Percentiles rank a stretch among this genome's conserved stretches.
These are phyloP conservation scores for Meganola albula DNA, from an alignment of 2,888 invertebrate species.

Conservation along the genomic window DNA sequence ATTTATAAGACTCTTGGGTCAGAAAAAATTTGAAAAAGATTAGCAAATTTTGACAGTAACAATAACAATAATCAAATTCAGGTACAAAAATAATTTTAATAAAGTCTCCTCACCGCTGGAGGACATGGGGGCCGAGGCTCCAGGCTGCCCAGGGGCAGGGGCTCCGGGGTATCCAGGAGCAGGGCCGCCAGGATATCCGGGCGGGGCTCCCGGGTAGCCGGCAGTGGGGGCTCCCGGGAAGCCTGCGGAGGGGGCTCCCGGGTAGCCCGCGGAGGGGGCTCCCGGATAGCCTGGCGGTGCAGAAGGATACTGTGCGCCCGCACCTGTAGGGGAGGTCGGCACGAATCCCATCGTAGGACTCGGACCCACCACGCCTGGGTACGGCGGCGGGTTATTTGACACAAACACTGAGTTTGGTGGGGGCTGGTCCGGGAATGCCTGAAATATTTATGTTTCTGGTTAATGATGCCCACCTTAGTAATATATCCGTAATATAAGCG, in stretches of 20 bases:
- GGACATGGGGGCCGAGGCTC: slow-evolving; percentile 44
- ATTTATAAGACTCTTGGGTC: slow-evolving; percentile 1
- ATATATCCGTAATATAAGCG: slow-evolving; percentile 89
- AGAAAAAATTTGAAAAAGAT: too few species aligned
- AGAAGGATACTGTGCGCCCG: slow-evolving; percentile 30
- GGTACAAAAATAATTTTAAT: not conserved
- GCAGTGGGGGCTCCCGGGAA: slow-evolving; percentile 22
- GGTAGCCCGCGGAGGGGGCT: slow-evolving; percentile 38
- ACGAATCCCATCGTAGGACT: slow-evolving; percentile 48
- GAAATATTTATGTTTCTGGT: slow-evolving; percentile 57
- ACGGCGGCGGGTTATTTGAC: slow-evolving; percentile 94
- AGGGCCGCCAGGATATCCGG: slow-evolving; percentile 25
- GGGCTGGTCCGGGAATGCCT: slow-evolving; percentile 82
- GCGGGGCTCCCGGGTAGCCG: slow-evolving; percentile 23
- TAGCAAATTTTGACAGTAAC: too few species aligned
- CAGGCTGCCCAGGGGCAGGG: slow-evolving; percentile 18
- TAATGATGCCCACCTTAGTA: slow-evolving; percentile 96
- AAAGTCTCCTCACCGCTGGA: slow-evolving; percentile 47
- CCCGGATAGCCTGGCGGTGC: slow-evolving; percentile 45
- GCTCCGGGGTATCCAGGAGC: slow-evolving; percentile 26
- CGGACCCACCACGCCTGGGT: slow-evolving; percentile 86
- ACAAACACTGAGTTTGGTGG: slow-evolving; percentile 91
- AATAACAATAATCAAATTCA: too few species aligned
- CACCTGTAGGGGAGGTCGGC: slow-evolving; percentile 39
- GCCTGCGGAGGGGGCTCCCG: slow-evolving; percentile 35